These are phyloP conservation scores for Carapus acus DNA, from an alignment of 2,797 vertebrate species.

Conservation along the genomic window DNA sequence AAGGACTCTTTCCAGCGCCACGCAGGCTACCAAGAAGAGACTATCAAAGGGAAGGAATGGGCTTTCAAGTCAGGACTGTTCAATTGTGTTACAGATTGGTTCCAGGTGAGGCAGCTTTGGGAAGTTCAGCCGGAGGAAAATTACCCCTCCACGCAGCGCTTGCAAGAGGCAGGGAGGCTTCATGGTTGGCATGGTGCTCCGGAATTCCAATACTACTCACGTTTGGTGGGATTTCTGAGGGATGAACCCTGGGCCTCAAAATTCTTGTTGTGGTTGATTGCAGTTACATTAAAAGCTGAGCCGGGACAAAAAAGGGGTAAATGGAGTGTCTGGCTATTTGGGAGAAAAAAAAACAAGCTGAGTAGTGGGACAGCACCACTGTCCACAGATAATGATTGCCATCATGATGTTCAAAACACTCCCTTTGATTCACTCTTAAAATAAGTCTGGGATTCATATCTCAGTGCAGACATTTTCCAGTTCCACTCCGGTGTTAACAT, in stretches of 20 bases:
- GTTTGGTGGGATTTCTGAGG: constrained; percentile 76
- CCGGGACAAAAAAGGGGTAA: constrained; percentile 46
- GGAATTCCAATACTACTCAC: constrained; percentile 78
- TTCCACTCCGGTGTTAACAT: constrained; percentile 55
- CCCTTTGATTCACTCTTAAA: constrained; percentile 64
- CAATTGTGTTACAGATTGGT: constrained; percentile 82
- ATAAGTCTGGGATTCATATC: constrained; percentile 61
- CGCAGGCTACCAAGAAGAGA: constrained; percentile 72
- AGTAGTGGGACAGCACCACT: constrained; percentile 54
- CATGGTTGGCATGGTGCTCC: constrained; percentile 77
- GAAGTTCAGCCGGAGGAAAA: constrained; percentile 78
- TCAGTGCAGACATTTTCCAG: constrained; percentile 69
- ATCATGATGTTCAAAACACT: constrained; percentile 62
- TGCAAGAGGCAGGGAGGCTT: constrained; percentile 71
- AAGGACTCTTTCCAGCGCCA: constrained; percentile 68
- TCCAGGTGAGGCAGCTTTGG: constrained; percentile 84
- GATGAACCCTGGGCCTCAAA: constrained; percentile 74
- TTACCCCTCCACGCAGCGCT: constrained; percentile 71
- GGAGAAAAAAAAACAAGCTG: constrained; percentile 24
- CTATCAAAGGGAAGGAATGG: constrained; percentile 78
- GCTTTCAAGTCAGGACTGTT: constrained; percentile 82
- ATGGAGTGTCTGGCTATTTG: constrained; percentile 58
- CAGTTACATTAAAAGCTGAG: constrained; percentile 75
- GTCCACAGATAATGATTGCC: constrained; percentile 61
- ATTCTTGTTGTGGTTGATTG: constrained; percentile 79